Conservation (phyloP, 1,140 invertebrate species). For the Acromyrmex echinatior region DNA sequence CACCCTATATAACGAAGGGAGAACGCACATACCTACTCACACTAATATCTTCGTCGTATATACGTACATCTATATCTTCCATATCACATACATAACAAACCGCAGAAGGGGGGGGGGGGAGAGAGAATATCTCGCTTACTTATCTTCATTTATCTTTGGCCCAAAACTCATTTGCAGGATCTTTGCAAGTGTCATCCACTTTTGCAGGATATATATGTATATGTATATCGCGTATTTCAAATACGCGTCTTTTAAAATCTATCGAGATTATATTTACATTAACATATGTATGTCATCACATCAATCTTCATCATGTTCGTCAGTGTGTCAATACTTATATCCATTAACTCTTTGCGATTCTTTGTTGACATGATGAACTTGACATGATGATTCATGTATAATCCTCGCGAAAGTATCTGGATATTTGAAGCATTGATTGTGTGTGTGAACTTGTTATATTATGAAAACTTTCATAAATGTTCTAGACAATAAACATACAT, state of each 20-base stretch:
- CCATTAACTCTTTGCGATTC: slow-evolving; percentile 25
- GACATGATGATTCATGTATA: slow-evolving; percentile 35
- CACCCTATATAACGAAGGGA: slow-evolving; percentile 70
- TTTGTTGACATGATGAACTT: slow-evolving; percentile 14
- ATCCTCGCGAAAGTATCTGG: background rate
- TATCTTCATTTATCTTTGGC: slow-evolving; percentile 36
- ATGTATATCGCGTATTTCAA: background rate
- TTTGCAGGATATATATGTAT: slow-evolving; percentile 45
- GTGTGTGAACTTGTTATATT: slow-evolving; percentile 1
- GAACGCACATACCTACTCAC: slow-evolving; percentile 52
- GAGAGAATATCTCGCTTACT: slow-evolving; percentile 66
- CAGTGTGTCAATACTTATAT: slow-evolving; percentile 4
- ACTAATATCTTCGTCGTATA: slow-evolving; percentile 27
- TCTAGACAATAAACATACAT: background rate
- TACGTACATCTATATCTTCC: background rate
- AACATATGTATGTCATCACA: background rate
- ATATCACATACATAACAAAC: slow-evolving; percentile 18
- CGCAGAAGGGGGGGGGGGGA: slow-evolving; percentile 32
- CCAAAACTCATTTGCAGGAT: slow-evolving; percentile 66
- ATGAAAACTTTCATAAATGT: background rate
- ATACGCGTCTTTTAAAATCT: slow-evolving; percentile 7
- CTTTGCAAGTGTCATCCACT: slow-evolving; percentile 51
- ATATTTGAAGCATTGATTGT: slow-evolving; percentile 9
- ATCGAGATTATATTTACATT: slow-evolving; percentile 6
- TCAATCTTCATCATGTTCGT: slow-evolving; percentile 30